Evolutionary conservation across 2,888 invertebrate species (phyloP).

Genomic region (Eledona agricola): DNA sequence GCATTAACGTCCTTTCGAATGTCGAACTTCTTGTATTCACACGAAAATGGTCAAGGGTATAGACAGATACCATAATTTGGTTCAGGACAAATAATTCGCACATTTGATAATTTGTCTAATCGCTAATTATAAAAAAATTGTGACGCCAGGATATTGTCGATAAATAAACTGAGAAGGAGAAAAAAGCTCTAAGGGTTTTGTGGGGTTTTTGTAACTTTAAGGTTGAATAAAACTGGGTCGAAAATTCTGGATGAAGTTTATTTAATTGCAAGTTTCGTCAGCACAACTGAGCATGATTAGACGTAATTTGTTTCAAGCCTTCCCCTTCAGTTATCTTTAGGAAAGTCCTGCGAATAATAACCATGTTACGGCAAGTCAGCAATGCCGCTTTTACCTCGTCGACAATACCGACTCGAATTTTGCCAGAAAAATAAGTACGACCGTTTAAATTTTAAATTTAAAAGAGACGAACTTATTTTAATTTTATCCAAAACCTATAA

Average conservation of each 20-base stretch:
- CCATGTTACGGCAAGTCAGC: slow-evolving; percentile 36
- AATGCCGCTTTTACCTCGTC: slow-evolving; percentile 39
- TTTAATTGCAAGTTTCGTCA: slow-evolving; percentile 30
- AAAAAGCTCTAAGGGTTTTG: slow-evolving; percentile 12
- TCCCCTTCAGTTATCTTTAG: slow-evolving; percentile 37
- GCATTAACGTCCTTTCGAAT: too few species aligned
- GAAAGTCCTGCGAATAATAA: slow-evolving; percentile 40
- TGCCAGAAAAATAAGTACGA: slow-evolving; percentile 11
- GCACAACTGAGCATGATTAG: slow-evolving; percentile 12
- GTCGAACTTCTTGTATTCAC: too few species aligned
- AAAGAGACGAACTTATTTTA: slow-evolving; percentile 1
- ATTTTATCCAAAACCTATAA: neutral
- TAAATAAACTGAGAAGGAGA: too few species aligned
- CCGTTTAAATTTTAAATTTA: slow-evolving; percentile 1
- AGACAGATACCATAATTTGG: too few species aligned
- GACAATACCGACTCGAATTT: slow-evolving; percentile 31
- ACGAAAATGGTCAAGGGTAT: too few species aligned
- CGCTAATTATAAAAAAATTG: slow-evolving; percentile 31
- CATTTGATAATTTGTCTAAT: too few species aligned
- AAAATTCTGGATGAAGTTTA: slow-evolving; percentile 20
- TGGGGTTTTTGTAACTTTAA: slow-evolving; percentile 6
- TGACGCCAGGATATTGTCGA: too few species aligned
- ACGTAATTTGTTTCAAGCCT: slow-evolving; percentile 5
- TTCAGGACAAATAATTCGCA: too few species aligned
- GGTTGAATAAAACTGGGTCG: slow-evolving; percentile 11